Evolutionary conservation across 2,888 invertebrate genomes (phyloP).

Genomic region (Ommatoiulus sabulosus): DNA sequence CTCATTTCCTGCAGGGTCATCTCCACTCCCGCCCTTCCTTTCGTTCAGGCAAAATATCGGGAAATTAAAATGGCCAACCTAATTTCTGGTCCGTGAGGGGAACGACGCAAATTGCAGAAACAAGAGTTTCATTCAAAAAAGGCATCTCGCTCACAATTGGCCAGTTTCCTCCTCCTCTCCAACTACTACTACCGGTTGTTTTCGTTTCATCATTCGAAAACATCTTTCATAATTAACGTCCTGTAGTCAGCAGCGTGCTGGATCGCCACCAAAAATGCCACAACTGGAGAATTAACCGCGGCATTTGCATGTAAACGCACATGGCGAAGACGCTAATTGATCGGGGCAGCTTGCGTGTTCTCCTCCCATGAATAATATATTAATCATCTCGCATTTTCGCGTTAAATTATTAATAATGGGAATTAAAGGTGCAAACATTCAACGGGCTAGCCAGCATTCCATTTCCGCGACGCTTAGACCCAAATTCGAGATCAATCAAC

Average conservation of each 20-base stretch:
- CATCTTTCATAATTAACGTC: too few relatives aligned
- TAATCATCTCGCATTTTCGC: not conserved
- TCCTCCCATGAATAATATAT: not conserved
- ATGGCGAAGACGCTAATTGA: not conserved
- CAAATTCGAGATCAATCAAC: too few relatives aligned
- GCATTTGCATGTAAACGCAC: too few relatives aligned
- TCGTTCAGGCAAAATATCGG: not conserved
- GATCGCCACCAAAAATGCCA: too few relatives aligned
- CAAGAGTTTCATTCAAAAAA: not conserved
- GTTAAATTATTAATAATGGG: not conserved
- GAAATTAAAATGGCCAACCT: not conserved
- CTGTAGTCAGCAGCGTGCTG: too few relatives aligned
- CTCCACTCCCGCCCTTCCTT: not conserved
- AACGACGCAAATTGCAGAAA: not conserved
- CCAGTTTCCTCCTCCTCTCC: not conserved
- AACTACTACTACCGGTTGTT: too few relatives aligned
- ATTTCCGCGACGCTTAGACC: too few relatives aligned
- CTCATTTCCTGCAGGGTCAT: not conserved
- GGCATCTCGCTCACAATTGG: not conserved
- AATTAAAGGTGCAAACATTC: not conserved
- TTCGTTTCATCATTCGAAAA: too few relatives aligned
- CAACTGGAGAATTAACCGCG: too few relatives aligned
- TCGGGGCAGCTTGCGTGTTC: not conserved
- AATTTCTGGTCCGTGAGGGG: too few relatives aligned
- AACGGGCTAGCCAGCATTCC: too few relatives aligned